These are phyloP conservation scores for Heterochromis multidens DNA, from an alignment of 2,113 vertebrate species.

Conservation along the genomic window DNA sequence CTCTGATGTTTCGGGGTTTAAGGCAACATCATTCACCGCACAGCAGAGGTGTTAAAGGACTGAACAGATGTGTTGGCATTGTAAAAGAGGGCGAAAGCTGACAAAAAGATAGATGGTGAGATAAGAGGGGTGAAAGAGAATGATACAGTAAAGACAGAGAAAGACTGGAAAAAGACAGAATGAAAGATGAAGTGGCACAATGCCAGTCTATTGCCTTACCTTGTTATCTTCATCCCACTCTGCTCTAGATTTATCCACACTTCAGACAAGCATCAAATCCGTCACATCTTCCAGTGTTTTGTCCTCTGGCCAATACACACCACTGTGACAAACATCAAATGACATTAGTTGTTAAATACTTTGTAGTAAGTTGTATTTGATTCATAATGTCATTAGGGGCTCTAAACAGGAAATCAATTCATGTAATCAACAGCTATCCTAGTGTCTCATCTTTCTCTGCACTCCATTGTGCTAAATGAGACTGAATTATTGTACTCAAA, in stretches of 20 bases:
- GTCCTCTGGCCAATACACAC: neutral
- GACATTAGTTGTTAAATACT: slow-evolving; percentile 1
- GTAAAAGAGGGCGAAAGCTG: slow-evolving; percentile 39
- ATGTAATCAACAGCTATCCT: slow-evolving; percentile 5
- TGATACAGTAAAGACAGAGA: slow-evolving; percentile 49
- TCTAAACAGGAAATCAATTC: slow-evolving; percentile 24
- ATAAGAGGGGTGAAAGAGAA: slow-evolving; percentile 38
- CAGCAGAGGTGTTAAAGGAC: slow-evolving; percentile 11
- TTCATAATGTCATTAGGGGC: slow-evolving; percentile 6
- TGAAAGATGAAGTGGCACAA: slow-evolving; percentile 30
- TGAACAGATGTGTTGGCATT: slow-evolving; percentile 30
- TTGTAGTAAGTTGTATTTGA: neutral
- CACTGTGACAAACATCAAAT: neutral
- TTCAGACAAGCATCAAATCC: slow-evolving; percentile 27
- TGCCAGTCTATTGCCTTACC: slow-evolving; percentile 35
- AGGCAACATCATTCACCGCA: slow-evolving; percentile 44
- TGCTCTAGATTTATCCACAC: slow-evolving; percentile 31
- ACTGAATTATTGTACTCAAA: neutral
- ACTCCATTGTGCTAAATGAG: neutral
- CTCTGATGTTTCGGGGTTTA: slow-evolving; percentile 43
- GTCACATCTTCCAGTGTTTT: slow-evolving; percentile 3
- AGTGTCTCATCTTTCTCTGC: neutral
- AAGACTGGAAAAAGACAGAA: slow-evolving; percentile 20
- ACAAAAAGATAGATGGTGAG: slow-evolving; percentile 59
- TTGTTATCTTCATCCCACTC: slow-evolving; percentile 55